Evolutionary conservation across 1,140 invertebrate species (phyloP), one percentile per base, ranked within the genome.

Genomic region (Streblospio benedicti): DNA sequence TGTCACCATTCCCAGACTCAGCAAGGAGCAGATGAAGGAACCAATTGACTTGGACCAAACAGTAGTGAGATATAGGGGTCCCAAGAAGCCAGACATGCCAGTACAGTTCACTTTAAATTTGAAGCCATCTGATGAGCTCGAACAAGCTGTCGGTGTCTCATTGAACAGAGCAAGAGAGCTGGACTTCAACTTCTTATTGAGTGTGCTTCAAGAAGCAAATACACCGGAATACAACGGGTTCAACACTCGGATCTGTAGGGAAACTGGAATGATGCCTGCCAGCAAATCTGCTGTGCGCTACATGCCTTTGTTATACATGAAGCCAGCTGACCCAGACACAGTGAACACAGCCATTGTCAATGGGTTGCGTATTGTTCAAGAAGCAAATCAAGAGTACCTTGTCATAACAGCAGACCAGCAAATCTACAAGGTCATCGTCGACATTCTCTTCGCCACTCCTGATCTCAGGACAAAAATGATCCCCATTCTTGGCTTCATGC

Each of bases 121-220:
- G n/a, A n/a, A n/a, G n/a, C n/a, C n/a, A n/a, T n/a, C n/a, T n/a
- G n/a, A n/a, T n/a, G n/a, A n/a, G n/a, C 49, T 28, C 23, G 49
- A 51, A 51, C 49, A 51, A 51, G 18, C 49, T 2, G 49, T 38
- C 35, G n/a, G n/a, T n/a, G n/a, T n/a, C n/a, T n/a, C n/a, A n/a
- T n/a, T n/a, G n/a, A n/a, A n/a, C n/a, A n/a, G n/a, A n/a, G n/a
- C n/a, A n/a, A n/a, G n/a, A n/a, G n/a, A n/a, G n/a, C n/a, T n/a
- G n/a, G n/a, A n/a, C n/a, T n/a, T n/a, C n/a, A n/a, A n/a, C n/a
- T n/a, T n/a, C n/a, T n/a, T n/a, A n/a, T n/a, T n/a, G n/a, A n/a
- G n/a, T n/a, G n/a, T n/a, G n/a, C n/a, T n/a, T n/a, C n/a, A n/a
- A n/a, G n/a, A n/a, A n/a, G n/a, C n/a, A n/a, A n/a, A n/a, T n/a